These are phyloP conservation scores for Cyprinodon brontotheroides DNA, from an alignment of 2,113 vertebrate genomes.

Conservation along the genomic window DNA sequence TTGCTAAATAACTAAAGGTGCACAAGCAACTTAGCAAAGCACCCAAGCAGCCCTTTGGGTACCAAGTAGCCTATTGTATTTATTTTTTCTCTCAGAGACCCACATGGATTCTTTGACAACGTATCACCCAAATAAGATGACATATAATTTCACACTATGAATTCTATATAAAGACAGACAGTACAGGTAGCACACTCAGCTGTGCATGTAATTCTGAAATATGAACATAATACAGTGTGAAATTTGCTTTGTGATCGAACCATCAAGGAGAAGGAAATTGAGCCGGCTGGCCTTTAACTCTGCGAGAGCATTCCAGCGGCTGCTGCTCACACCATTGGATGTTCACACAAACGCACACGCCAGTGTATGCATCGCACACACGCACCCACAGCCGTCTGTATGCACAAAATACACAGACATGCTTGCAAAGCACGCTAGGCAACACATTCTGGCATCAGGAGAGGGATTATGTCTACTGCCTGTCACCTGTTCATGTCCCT, in stretches of 20 bases:
- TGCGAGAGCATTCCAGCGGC: constrained; percentile 68
- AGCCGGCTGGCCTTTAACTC: constrained; percentile 56
- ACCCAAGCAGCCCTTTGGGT: background rate
- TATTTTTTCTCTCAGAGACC: constrained; percentile 3
- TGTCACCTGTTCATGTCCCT: constrained; percentile 73
- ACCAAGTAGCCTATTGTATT: background rate
- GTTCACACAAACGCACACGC: constrained; percentile 38
- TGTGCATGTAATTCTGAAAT: constrained; percentile 61
- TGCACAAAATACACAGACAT: constrained; percentile 61
- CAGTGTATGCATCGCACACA: constrained; percentile 43
- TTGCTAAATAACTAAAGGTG: constrained; percentile 29
- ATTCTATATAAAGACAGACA: constrained; percentile 27
- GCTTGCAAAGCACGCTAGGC: constrained; percentile 45
- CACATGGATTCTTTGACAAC: constrained; percentile 53
- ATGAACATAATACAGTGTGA: constrained; percentile 72
- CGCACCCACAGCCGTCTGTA: constrained; percentile 23
- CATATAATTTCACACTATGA: constrained; percentile 57
- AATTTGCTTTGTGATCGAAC: constrained; percentile 50
- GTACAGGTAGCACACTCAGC: constrained; percentile 67
- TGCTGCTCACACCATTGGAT: constrained; percentile 62
- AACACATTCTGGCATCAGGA: constrained; percentile 63
- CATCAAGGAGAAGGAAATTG: constrained; percentile 66
- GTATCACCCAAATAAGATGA: constrained; percentile 51
- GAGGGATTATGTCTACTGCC: constrained; percentile 64
- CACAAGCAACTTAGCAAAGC: constrained; percentile 19